Evolutionary conservation across 2,888 invertebrate genomes (phyloP).

Genomic region (Nasonovia ribisnigri): DNA sequence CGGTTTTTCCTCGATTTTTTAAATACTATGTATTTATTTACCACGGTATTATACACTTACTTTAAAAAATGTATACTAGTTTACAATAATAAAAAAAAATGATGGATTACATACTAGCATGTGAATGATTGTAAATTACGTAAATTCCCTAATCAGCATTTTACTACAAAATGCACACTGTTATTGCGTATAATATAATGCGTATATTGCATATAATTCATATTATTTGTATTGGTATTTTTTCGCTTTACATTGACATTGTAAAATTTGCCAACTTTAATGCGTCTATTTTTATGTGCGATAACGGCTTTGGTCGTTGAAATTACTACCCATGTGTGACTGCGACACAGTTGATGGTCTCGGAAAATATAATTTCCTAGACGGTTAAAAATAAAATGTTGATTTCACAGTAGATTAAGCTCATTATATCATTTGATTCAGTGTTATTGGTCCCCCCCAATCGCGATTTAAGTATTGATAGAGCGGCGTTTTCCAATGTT

Average conservation of each 20-base stretch:
- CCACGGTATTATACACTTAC: background rate
- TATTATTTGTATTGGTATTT: conserved; percentile 2
- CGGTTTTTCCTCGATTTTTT: background rate
- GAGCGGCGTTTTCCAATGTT: background rate
- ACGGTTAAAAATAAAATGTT: background rate
- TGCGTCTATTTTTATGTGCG: background rate
- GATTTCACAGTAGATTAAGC: conserved; percentile 35
- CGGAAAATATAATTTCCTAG: conserved; percentile 18
- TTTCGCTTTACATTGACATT: background rate
- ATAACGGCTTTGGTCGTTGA: conserved; percentile 14
- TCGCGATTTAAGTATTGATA: background rate
- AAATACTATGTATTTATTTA: background rate
- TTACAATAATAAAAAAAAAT: background rate
- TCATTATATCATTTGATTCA: background rate
- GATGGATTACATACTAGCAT: background rate
- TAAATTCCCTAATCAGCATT: background rate
- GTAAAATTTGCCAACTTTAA: conserved; percentile 29
- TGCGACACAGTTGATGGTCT: background rate
- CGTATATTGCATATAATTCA: background rate
- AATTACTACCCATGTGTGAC: background rate
- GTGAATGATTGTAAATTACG: background rate
- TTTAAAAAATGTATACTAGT: background rate
- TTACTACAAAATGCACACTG: background rate
- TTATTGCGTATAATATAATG: background rate
- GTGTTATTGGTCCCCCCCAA: conserved; percentile 24